Conservation (phyloP, 2,888 invertebrate genomes). For the Apomyelois bistriatella region DNA sequence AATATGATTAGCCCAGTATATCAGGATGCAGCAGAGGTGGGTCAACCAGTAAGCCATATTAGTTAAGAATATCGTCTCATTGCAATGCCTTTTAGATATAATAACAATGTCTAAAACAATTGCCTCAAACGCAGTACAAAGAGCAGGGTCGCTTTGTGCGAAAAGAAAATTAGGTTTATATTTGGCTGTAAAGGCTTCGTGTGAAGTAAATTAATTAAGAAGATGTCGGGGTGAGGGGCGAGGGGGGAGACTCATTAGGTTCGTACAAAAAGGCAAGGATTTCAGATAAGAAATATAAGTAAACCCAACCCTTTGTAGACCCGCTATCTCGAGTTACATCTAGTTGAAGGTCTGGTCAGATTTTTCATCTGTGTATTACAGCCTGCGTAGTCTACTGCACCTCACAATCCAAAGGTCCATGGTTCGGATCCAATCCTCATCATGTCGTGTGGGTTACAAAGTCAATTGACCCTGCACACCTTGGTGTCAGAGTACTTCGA, state of each 20-base stretch:
- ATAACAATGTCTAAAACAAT: too few relatives aligned
- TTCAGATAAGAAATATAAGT: conserved; percentile 19
- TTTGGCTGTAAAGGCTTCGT: conserved; percentile 21
- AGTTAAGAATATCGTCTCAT: too few relatives aligned
- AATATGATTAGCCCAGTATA: too few relatives aligned
- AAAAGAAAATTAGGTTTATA: neutral
- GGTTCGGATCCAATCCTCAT: too few relatives aligned
- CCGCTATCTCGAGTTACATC: neutral
- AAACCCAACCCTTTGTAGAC: neutral
- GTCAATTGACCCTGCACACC: too few relatives aligned
- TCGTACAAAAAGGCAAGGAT: conserved; percentile 20
- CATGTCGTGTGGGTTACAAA: too few relatives aligned
- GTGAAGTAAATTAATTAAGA: conserved; percentile 28
- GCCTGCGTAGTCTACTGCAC: neutral
- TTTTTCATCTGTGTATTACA: neutral
- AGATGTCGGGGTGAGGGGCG: conserved; percentile 7
- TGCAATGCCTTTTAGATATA: too few relatives aligned
- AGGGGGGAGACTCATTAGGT: conserved; percentile 22
- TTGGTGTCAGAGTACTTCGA: too few relatives aligned
- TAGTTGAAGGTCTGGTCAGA: neutral
- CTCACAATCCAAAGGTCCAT: too few relatives aligned
- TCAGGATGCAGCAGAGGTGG: too few relatives aligned
- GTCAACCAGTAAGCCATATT: too few relatives aligned
- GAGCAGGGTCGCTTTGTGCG: neutral
- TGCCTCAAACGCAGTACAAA: too few relatives aligned